These are phyloP conservation scores for Luidia sarsii DNA, from an alignment of 53 echinoderm and acorn worm species.

Conservation along the genomic window DNA sequence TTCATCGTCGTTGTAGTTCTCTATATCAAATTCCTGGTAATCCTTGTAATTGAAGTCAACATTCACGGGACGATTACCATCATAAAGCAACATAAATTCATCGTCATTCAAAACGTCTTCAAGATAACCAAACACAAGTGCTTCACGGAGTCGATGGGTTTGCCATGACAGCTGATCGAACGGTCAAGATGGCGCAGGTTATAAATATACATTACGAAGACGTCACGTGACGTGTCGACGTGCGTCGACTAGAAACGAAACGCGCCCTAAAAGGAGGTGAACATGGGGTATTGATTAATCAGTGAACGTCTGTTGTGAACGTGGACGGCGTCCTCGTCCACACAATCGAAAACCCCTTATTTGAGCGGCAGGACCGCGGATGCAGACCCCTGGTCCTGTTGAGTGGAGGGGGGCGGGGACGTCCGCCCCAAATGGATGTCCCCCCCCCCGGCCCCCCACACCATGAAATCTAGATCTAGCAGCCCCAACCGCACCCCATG, in stretches of 20 bases:
- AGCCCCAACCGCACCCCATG: too few relatives aligned
- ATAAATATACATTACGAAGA: not conserved
- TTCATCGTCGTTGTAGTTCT: slow-evolving; percentile 38
- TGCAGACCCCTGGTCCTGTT: too few relatives aligned
- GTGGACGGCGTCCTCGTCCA: slow-evolving; percentile 10
- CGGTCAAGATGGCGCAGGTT: not conserved
- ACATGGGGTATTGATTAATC: not conserved
- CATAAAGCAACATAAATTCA: slow-evolving; percentile 36
- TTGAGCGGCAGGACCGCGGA: too few relatives aligned
- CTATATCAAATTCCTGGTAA: slow-evolving; percentile 30
- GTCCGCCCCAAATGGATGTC: too few relatives aligned
- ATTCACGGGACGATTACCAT: slow-evolving; percentile 28
- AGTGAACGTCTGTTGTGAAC: not conserved
- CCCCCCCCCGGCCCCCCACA: too few relatives aligned
- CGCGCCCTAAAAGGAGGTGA: not conserved
- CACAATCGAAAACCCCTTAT: too few relatives aligned
- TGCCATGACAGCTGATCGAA: not conserved
- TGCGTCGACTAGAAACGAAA: not conserved
- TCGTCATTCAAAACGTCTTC: slow-evolving; percentile 24
- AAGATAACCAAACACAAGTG: slow-evolving; percentile 12
- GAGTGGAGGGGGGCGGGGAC: too few relatives aligned
- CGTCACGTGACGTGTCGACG: not conserved
- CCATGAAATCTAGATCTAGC: too few relatives aligned
- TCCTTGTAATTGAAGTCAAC: slow-evolving; percentile 27
- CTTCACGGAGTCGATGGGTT: slow-evolving; percentile 18